Percentiles rank a stretch among this genome's conserved stretches.
Evolutionary conservation across 37 sponge, comb jelly and placozoan genomes (phyloP).

Genomic region (Chondrosia reniformis): DNA sequence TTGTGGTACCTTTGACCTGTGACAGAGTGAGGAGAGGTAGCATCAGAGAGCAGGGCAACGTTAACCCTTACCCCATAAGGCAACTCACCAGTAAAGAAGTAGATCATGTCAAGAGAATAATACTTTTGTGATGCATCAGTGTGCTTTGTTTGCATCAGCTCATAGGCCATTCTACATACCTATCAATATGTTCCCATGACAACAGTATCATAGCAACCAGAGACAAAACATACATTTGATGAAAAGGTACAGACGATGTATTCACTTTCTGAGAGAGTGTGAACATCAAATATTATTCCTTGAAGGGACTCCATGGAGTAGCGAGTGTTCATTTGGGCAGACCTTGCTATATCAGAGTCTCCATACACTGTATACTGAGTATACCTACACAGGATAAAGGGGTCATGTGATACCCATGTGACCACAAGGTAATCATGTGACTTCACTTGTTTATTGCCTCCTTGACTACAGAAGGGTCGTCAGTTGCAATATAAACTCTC

Average conservation of each 20-base stretch:
- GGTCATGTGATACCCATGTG: too few relatives aligned
- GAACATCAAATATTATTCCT: slow-evolving; percentile 64
- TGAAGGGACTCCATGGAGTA: slow-evolving; percentile 47
- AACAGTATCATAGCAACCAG: too few relatives aligned
- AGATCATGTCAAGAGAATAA: slow-evolving; percentile 78
- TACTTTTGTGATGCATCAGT: slow-evolving; percentile 63
- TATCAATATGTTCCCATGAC: too few relatives aligned
- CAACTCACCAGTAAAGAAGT: slow-evolving; percentile 74
- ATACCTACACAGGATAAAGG: slow-evolving; percentile 45
- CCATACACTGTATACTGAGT: slow-evolving; percentile 51
- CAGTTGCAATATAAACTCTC: slow-evolving; percentile 75
- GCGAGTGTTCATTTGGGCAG: slow-evolving; percentile 40
- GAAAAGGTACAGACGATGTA: slow-evolving; percentile 82
- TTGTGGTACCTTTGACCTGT: slow-evolving; percentile 60
- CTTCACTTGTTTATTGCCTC: slow-evolving; percentile 58
- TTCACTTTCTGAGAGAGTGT: slow-evolving; percentile 66
- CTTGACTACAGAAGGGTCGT: slow-evolving; percentile 51
- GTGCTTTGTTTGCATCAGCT: slow-evolving; percentile 78
- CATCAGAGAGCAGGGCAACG: too few relatives aligned
- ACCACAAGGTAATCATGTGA: too few relatives aligned
- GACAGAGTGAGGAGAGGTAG: too few relatives aligned
- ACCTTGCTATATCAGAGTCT: slow-evolving; percentile 36
- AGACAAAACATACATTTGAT: slow-evolving; percentile 62
- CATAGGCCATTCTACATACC: slow-evolving; percentile 81
- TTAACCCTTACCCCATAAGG: too few relatives aligned